phyloP scores from a whole-genome alignment of 2,797 vertebrate genomes.

The Muscicapa comitata region DNA sequence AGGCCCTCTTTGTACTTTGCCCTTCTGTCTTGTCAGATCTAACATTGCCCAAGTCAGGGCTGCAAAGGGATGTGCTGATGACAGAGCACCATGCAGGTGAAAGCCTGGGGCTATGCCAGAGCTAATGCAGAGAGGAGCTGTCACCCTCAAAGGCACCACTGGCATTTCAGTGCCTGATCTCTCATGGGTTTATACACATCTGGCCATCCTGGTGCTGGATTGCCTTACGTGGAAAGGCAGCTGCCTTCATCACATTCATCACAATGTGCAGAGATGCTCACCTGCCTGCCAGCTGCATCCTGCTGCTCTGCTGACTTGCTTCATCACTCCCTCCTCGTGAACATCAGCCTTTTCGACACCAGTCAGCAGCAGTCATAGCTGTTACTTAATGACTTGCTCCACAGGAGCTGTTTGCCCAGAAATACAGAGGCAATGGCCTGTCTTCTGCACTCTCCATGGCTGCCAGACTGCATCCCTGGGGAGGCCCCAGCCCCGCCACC shows the following conservation, averaged over 20 bases:
- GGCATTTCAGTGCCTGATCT: not conserved
- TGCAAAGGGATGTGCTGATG: not conserved
- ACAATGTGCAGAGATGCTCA: not conserved
- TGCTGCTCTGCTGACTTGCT: not conserved
- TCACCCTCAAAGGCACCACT: not conserved
- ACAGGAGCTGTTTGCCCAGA: constrained; percentile 2
- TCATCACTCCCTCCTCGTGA: not conserved
- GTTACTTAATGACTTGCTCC: not conserved
- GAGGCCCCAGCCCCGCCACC: not conserved
- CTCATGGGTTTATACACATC: not conserved
- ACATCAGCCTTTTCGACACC: not conserved
- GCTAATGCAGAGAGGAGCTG: not conserved
- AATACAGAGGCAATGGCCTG: not conserved
- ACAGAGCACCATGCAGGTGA: fast-evolving
- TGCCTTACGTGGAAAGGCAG: not conserved
- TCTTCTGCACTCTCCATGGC: not conserved
- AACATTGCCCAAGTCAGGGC: not conserved
- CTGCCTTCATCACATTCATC: not conserved
- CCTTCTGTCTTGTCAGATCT: not conserved
- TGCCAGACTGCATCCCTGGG: not conserved
- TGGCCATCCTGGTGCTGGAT: not conserved
- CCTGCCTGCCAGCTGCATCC: constrained; percentile 9
- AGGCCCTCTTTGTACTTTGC: not conserved
- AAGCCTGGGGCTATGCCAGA: not conserved
- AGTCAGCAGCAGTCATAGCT: not conserved